Conservation (phyloP, 2,113 vertebrate genomes). For the Mesembrinibis cayennensis region DNA sequence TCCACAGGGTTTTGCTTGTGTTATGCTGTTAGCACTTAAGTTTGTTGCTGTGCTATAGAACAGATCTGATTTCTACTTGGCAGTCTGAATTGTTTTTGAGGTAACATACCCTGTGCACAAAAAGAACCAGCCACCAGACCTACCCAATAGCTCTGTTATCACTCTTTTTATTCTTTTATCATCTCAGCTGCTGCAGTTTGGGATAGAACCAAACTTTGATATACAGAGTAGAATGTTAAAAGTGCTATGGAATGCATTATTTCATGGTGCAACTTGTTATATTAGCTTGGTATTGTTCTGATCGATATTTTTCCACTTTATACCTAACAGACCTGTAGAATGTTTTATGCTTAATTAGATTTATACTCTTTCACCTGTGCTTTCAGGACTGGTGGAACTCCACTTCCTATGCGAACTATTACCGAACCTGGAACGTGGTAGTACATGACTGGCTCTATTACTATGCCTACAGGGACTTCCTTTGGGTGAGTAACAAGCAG, state of each 20-base stretch:
- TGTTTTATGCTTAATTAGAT: not conserved
- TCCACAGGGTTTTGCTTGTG: not conserved
- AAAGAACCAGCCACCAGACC: not conserved
- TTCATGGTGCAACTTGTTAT: not conserved
- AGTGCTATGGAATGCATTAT: not conserved
- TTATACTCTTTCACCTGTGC: not conserved
- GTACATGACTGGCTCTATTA: conserved; percentile 88
- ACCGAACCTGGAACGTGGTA: conserved; percentile 84
- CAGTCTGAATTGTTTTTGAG: not conserved
- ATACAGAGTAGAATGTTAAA: not conserved
- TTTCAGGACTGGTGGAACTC: conserved; percentile 89
- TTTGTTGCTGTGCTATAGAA: not conserved
- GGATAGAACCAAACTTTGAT: not conserved
- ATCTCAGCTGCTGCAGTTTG: not conserved
- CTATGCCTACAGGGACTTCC: conserved; percentile 83
- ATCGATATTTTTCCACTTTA: not conserved
- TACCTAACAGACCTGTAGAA: not conserved
- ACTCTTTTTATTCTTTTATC: not conserved
- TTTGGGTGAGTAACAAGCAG: conserved; percentile 75
- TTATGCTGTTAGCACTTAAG: not conserved
- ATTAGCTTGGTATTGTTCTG: not conserved
- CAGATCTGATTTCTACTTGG: not conserved
- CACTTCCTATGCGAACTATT: conserved; percentile 86
- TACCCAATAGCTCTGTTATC: not conserved
- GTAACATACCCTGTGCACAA: not conserved